Conservation (phyloP, 92 coral and sea anemone genomes). For the Plumapathes pennacea region DNA sequence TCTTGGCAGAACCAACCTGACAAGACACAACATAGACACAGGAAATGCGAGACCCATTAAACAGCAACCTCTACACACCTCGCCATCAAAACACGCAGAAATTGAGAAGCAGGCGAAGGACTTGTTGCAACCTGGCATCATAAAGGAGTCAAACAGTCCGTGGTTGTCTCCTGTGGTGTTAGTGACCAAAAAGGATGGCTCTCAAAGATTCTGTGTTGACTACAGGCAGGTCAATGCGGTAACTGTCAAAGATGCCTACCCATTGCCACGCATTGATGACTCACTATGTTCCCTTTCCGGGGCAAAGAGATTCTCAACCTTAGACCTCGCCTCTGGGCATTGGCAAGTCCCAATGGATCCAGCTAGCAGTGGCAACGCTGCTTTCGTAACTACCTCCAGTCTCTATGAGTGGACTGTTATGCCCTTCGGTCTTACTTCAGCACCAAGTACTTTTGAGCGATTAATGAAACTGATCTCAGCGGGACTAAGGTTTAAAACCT, state of each 20-base stretch:
- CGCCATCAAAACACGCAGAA: slow-evolving; percentile 20
- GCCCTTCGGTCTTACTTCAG: slow-evolving; percentile 26
- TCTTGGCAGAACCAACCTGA: slow-evolving; percentile 24
- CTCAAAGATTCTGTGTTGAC: slow-evolving; percentile 21
- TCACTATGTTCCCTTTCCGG: slow-evolving; percentile 24
- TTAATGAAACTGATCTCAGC: slow-evolving; percentile 27
- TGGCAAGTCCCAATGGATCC: slow-evolving; percentile 42
- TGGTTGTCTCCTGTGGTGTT: slow-evolving; percentile 16
- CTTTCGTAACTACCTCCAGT: slow-evolving; percentile 20
- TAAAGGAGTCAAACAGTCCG: slow-evolving; percentile 11
- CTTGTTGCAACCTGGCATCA: not conserved
- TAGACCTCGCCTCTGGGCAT: slow-evolving; percentile 30
- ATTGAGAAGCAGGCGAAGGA: slow-evolving; percentile 7
- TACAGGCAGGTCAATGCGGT: slow-evolving; percentile 18
- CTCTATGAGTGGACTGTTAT: slow-evolving; percentile 30
- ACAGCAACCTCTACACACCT: slow-evolving; percentile 18
- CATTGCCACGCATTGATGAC: slow-evolving; percentile 38
- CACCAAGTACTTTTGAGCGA: slow-evolving; percentile 33
- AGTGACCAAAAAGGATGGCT: slow-evolving; percentile 25
- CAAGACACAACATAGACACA: slow-evolving; percentile 20
- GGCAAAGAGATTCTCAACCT: slow-evolving; percentile 20
- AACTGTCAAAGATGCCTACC: slow-evolving; percentile 33
- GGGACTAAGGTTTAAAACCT: slow-evolving; percentile 13
- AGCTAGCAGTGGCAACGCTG: slow-evolving; percentile 13
- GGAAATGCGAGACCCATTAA: slow-evolving; percentile 14